These are phyloP conservation scores for Lycodopsis pacificus DNA, from an alignment of 2,797 vertebrate genomes.

Conservation along the genomic window DNA sequence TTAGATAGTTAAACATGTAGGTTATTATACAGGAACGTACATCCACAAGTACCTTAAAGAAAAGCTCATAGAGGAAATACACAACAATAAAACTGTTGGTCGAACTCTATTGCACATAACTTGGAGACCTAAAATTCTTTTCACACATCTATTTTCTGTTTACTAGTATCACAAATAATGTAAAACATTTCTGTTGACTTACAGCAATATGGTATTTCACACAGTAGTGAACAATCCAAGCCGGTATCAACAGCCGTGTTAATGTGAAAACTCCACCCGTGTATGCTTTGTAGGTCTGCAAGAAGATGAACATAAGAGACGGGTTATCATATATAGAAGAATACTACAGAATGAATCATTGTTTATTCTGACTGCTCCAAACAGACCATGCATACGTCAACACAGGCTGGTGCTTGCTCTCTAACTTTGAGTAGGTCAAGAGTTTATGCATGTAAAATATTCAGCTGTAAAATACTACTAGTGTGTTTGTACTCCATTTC, in stretches of 20 bases:
- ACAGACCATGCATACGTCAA: neutral
- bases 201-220: slow-evolving; percentile 90
- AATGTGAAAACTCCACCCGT: slow-evolving; percentile 77
- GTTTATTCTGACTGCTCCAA: neutral
- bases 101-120: neutral
- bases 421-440: neutral
- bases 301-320: slow-evolving; percentile 27
- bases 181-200: slow-evolving; percentile 73
- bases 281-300: slow-evolving; percentile 89
- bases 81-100: neutral
- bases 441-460: neutral
- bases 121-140: neutral
- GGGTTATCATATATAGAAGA: neutral
- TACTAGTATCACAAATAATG: neutral
- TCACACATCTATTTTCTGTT: neutral
- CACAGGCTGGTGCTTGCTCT: neutral
- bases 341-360: neutral
- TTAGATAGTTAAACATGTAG: neutral
- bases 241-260: slow-evolving; percentile 84
- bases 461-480: neutral
- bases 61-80: neutral
- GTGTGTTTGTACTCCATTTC: neutral
- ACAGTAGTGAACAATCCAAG: slow-evolving; percentile 89
- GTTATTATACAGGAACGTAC: neutral
- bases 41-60: neutral